Percentiles rank a stretch among this genome's conserved stretches.
Evolutionary conservation across 2,888 invertebrate genomes (phyloP).

Genomic region (Cremastinae sp.): DNA sequence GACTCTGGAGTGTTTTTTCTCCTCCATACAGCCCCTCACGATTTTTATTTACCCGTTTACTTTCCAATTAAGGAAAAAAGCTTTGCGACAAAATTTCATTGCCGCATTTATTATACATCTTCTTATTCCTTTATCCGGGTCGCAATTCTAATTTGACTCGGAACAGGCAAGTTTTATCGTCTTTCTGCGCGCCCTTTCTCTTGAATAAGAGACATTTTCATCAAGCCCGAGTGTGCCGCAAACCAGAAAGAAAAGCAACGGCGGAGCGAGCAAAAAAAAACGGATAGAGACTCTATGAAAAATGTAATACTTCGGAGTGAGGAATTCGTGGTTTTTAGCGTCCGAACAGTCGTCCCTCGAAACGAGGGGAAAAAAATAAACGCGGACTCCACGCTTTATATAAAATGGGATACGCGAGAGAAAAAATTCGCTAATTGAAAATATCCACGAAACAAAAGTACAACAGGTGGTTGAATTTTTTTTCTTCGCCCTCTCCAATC

Average conservation of each 20-base stretch:
- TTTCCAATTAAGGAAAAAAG: neutral
- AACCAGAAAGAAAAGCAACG: neutral
- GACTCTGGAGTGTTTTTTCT: neutral
- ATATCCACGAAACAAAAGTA: constrained; percentile 37
- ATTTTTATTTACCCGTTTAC: neutral
- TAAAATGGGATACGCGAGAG: neutral
- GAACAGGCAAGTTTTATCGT: constrained; percentile 9
- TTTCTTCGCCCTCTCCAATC: no score
- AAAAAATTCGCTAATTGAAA: constrained; percentile 48
- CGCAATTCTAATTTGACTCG: constrained; percentile 19
- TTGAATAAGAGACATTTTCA: constrained; percentile 41
- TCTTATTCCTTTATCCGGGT: neutral
- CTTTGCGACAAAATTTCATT: neutral
- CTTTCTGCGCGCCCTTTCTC: neutral
- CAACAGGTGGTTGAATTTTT: constrained; percentile 52
- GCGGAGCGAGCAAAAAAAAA: neutral
- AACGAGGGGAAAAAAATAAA: constrained; percentile 17
- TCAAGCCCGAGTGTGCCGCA: constrained; percentile 22
- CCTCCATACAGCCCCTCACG: neutral
- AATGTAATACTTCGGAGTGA: constrained; percentile 21
- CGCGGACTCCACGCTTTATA: neutral
- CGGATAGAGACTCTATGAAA: constrained; percentile 3
- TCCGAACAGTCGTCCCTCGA: neutral
- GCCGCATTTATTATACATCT: constrained; percentile 4
- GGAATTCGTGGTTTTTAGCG: constrained; percentile 26